Percentiles rank a stretch among this genome's conserved stretches.
Conservation (phyloP, 2,113 vertebrate species). For the Aphelocoma coerulescens region DNA sequence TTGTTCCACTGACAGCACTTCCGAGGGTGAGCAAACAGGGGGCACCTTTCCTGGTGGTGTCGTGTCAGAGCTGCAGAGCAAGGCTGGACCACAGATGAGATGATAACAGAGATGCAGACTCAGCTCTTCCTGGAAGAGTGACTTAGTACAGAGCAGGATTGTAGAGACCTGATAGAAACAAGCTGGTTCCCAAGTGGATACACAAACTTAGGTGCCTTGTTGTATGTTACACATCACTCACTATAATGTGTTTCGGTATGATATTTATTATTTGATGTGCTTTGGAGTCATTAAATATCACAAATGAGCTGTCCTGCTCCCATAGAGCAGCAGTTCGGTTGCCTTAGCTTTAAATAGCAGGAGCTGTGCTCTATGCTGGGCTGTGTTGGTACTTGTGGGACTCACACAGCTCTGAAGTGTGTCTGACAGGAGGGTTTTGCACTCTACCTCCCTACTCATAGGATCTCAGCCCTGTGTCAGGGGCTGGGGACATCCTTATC, state of each 20-base stretch:
- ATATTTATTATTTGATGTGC: not conserved
- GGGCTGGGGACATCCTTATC: not conserved
- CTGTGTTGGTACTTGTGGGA: not conserved
- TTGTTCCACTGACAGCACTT: not conserved
- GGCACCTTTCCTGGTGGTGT: not conserved
- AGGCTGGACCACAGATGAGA: not conserved
- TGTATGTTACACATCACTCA: not conserved
- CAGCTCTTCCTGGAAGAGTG: not conserved
- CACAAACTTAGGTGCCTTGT: not conserved
- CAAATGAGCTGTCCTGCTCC: not conserved
- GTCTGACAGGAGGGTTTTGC: not conserved
- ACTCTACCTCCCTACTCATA: not conserved
- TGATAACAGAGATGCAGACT: not conserved
- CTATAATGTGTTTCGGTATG: not conserved
- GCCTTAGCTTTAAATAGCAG: not conserved
- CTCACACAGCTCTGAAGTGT: not conserved
- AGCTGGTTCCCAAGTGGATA: not conserved
- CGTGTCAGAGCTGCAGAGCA: not conserved
- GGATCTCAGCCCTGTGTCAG: not conserved
- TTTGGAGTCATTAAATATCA: not conserved
- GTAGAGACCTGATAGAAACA: not conserved
- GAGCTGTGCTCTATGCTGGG: not conserved
- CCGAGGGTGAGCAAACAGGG: not conserved
- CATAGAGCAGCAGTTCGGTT: not conserved
- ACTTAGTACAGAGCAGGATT: not conserved